Evolutionary conservation across 92 coral and sea anemone species (phyloP).

Genomic region (Virgularia gustaviana): DNA sequence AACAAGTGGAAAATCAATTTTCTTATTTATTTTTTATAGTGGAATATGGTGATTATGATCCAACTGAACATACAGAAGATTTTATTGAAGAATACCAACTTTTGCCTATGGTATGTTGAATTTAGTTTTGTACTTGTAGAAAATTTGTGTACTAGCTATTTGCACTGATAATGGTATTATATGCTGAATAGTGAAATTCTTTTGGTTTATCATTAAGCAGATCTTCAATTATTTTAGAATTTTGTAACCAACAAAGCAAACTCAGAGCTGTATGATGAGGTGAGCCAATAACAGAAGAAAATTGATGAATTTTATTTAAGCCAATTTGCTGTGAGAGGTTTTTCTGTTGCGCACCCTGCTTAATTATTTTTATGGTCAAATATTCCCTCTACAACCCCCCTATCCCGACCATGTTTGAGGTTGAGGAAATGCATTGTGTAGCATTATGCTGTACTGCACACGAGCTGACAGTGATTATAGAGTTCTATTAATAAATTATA

Average conservation of each 20-base stretch:
- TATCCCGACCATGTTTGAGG: too few species aligned
- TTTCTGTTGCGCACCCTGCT: too few species aligned
- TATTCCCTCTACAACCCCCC: too few species aligned
- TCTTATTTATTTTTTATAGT: constrained; percentile 45
- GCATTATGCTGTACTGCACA: too few species aligned
- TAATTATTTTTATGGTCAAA: too few species aligned
- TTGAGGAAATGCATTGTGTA: too few species aligned
- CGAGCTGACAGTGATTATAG: too few species aligned
- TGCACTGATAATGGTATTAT: not conserved
- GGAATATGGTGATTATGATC: constrained; percentile 81
- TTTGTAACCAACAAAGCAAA: constrained; percentile 17
- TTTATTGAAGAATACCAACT: constrained; percentile 56
- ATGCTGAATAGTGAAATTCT: not conserved
- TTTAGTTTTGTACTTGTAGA: not conserved
- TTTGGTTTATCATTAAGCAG: not conserved
- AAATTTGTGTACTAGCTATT: not conserved
- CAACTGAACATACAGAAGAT: constrained; percentile 44
- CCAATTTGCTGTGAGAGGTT: too few species aligned
- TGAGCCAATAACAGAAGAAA: too few species aligned
- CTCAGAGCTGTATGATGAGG: constrained; percentile 30
- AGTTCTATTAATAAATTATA: too few species aligned
- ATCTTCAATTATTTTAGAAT: not conserved
- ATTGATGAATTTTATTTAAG: too few species aligned
- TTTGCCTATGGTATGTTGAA: constrained; percentile 63
- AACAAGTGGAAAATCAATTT: too few species aligned